Conservation (phyloP, 2,888 invertebrate species). For the Yponomeuta cagnagella region DNA sequence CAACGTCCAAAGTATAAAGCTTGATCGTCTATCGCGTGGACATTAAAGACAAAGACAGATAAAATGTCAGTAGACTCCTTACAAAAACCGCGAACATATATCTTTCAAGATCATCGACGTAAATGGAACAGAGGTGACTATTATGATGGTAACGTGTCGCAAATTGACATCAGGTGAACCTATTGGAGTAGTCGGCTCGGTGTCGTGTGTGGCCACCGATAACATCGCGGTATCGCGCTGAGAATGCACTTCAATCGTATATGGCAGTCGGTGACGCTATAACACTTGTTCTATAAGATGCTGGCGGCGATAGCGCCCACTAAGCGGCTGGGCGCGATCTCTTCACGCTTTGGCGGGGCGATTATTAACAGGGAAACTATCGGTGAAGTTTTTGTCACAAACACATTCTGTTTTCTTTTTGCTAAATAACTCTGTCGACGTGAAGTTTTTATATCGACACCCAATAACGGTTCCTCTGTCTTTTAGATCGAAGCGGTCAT, state of each 20-base stretch:
- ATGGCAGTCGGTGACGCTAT: slow-evolving; percentile 58
- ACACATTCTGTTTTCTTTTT: slow-evolving; percentile 22
- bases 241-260: slow-evolving; percentile 55
- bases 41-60: neutral
- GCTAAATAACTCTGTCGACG: slow-evolving; percentile 12
- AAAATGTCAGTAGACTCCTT: neutral
- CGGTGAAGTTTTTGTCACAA: slow-evolving; percentile 18
- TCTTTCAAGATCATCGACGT: neutral
- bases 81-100: neutral
- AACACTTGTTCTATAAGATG: slow-evolving; percentile 65
- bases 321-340: slow-evolving; percentile 29
- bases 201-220: slow-evolving; percentile 59
- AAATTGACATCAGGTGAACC: slow-evolving; percentile 51
- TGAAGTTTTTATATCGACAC: slow-evolving; percentile 9
- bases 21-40: too few relatives aligned
- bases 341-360: slow-evolving; percentile 41
- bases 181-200: slow-evolving; percentile 20
- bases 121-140: neutral
- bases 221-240: slow-evolving; percentile 52
- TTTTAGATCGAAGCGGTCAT: slow-evolving; percentile 9
- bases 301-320: slow-evolving; percentile 45
- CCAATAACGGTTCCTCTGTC: slow-evolving; percentile 11
- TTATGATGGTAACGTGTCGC: slow-evolving; percentile 36
- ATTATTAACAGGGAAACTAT: slow-evolving; percentile 45
- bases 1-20: too few relatives aligned